Conservation (phyloP, 2,888 invertebrate genomes). For the Apodemia mormo region DNA sequence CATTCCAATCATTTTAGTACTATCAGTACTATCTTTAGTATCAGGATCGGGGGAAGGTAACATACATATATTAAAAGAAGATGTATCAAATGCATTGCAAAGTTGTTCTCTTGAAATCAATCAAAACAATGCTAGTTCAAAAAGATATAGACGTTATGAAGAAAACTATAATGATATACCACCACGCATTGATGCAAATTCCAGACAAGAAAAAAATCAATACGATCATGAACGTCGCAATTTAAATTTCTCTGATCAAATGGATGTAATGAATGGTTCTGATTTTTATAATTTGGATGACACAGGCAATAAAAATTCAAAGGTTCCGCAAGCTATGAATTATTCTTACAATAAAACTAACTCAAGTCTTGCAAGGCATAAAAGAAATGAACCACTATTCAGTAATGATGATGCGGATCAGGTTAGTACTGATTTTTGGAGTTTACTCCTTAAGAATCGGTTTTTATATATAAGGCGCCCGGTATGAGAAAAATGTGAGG, state of each 20-base stretch:
- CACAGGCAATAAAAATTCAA: neutral
- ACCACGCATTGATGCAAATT: conserved; percentile 52
- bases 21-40: conserved; percentile 49
- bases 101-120: conserved; percentile 45
- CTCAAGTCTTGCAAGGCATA: conserved; percentile 44
- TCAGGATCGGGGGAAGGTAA: conserved; percentile 63
- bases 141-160: conserved; percentile 46
- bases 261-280: conserved; percentile 54
- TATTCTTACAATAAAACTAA: conserved; percentile 34
- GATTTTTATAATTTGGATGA: conserved; percentile 46
- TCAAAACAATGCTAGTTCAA: conserved; percentile 36
- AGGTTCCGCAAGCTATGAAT: neutral
- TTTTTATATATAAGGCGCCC: too few species aligned
- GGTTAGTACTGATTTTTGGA: conserved; percentile 47
- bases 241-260: conserved; percentile 47
- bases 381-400: conserved; percentile 55
- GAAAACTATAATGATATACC: conserved; percentile 40
- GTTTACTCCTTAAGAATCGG: too few species aligned
- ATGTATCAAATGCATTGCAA: conserved; percentile 61
- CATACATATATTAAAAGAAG: conserved; percentile 66
- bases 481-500: too few species aligned
- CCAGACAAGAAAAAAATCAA: conserved; percentile 47
- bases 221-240: conserved; percentile 60
- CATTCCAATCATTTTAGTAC: conserved; percentile 35
- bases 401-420: conserved; percentile 55